Evolutionary conservation across 2,797 vertebrate species (phyloP).

Genomic region (Pipistrellus pipistrellus): DNA sequence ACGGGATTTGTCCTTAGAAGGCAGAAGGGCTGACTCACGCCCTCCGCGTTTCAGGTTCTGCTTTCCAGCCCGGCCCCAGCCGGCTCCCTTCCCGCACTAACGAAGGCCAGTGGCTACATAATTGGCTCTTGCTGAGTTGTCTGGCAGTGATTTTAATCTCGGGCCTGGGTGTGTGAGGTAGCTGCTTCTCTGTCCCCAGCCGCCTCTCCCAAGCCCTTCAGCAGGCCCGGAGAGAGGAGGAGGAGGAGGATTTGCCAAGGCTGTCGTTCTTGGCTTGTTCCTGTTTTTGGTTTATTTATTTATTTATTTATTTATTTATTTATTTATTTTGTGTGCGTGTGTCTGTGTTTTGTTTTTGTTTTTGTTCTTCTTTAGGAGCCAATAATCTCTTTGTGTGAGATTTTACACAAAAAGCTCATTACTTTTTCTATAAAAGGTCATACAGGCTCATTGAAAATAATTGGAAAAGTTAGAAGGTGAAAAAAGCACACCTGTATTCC

Average conservation of each 20-base stretch:
- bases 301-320: too few species aligned
- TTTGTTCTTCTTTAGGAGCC: neutral
- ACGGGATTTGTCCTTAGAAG: constrained; percentile 61
- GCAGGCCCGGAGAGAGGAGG: neutral
- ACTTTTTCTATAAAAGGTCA: constrained; percentile 38
- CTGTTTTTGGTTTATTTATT: neutral
- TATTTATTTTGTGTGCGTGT: too few species aligned
- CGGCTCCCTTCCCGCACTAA: constrained; percentile 21
- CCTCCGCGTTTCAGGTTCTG: constrained; percentile 66
- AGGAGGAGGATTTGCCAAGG: neutral
- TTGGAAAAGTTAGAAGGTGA: neutral
- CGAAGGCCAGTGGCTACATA: constrained; percentile 40
- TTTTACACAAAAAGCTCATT: too few species aligned
- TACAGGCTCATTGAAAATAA: constrained; percentile 38
- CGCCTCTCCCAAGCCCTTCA: neutral
- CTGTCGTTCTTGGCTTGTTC: neutral
- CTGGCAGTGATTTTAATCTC: constrained; percentile 68
- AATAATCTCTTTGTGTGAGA: neutral
- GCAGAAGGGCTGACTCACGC: constrained; percentile 68
- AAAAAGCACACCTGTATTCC: constrained; percentile 15
- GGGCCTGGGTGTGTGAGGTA: constrained; percentile 27
- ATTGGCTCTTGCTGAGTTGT: constrained; percentile 60
- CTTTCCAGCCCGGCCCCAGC: constrained; percentile 50
- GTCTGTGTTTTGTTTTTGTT: neutral
- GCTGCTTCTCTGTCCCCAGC: neutral